Evolutionary conservation across 2,113 vertebrate genomes (phyloP).

Genomic region (Taxidea taxus): DNA sequence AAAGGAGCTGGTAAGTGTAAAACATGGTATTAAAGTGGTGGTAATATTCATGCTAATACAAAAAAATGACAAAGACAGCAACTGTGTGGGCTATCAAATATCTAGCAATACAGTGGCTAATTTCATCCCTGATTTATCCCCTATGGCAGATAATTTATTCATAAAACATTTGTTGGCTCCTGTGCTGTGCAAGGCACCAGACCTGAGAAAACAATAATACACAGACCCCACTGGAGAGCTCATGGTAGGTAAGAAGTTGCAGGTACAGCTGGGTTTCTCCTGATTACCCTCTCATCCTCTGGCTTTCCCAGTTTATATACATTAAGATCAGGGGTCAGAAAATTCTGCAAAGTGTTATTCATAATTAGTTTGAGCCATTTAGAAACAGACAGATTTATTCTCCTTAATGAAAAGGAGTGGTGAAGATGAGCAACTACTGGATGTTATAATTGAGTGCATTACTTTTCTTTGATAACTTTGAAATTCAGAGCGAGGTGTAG

Average conservation of each 20-base stretch:
- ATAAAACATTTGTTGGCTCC: neutral
- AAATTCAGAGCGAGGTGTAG: conserved; percentile 8
- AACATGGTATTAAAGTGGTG: neutral
- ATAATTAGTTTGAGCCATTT: conserved; percentile 14
- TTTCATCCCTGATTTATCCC: neutral
- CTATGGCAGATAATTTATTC: neutral
- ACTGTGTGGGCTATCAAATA: neutral
- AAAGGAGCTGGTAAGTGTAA: neutral
- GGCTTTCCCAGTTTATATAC: neutral
- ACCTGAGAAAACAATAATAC: neutral
- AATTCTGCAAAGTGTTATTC: neutral
- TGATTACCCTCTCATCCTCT: neutral
- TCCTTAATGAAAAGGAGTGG: neutral
- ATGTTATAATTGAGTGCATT: neutral
- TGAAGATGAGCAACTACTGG: neutral
- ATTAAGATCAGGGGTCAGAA: neutral
- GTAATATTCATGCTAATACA: neutral
- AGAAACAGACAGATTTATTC: neutral
- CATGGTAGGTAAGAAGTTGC: neutral
- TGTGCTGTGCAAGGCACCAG: neutral
- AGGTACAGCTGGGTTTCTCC: neutral
- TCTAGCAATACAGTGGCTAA: neutral
- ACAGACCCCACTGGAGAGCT: neutral
- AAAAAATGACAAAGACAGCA: neutral
- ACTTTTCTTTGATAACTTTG: conserved; percentile 6